Conservation (phyloP, 2,888 invertebrate genomes). For the Temnothorax ravouxi region DNA sequence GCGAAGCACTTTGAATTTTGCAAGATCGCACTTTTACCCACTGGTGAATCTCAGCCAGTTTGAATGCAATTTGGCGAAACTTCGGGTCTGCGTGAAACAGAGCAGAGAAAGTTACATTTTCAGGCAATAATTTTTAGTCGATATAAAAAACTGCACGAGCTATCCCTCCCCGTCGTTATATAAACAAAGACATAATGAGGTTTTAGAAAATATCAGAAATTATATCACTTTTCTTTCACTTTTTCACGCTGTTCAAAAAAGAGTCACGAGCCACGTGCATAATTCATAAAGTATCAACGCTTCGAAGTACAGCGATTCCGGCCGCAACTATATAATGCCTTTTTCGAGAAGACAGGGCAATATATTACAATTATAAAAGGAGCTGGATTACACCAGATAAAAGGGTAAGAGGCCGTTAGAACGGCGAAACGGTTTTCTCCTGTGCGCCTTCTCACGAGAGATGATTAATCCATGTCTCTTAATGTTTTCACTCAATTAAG, state of each 20-base stretch:
- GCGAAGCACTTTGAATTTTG: conserved; percentile 22
- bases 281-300: conserved; percentile 14
- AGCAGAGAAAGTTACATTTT: conserved; percentile 16
- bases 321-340: neutral
- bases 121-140: neutral
- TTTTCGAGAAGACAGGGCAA: conserved; percentile 7
- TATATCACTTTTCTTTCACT: neutral
- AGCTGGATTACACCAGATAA: neutral
- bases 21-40: conserved; percentile 16
- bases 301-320: neutral
- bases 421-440: conserved; percentile 2
- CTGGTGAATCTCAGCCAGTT: neutral
- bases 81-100: neutral
- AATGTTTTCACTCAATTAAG: conserved; percentile 43
- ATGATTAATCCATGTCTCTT: conserved; percentile 22
- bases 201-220: neutral
- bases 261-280: neutral
- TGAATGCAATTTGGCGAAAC: conserved; percentile 7
- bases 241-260: neutral
- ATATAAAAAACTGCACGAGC: neutral
- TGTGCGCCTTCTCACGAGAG: neutral
- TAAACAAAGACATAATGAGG: neutral
- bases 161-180: neutral
- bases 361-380: neutral
- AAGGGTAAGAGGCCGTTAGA: conserved; percentile 17